Base-by-base conservation (phyloP, 2,888 invertebrate genomes). In the Polyommatus icarus region DNA sequence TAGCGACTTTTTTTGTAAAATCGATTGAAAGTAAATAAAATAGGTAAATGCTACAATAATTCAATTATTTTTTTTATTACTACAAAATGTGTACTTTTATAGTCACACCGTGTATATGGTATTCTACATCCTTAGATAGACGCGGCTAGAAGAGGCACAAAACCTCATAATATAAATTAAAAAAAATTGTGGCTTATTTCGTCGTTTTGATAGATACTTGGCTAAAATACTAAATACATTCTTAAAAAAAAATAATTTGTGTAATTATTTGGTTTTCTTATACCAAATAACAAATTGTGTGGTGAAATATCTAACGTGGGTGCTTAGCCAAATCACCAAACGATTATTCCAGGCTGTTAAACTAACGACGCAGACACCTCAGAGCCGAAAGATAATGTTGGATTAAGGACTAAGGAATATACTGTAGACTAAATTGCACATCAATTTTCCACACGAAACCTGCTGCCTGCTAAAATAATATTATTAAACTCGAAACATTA, bases 211-310 rank as follows among this genome's bases (percentile, higher is more conserved):
- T 46, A 12, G 10, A 46, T 46, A 12, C 10, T 46, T 10, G 10
- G 10, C 46, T 2, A 46, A 2, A 40, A 46, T 54, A 54, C 10
- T 18, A 54, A 54, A 18, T 36, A 54, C 54, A 54, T 54, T 3
- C 3, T 54, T 3, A 54, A 54, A 54, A 54, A 18, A 54, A 54
- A 15, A 0, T 50, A 15, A 0, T 50, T 3, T 3, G 54, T 18
- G 15, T 54, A 15, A 40, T 40, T 40, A 40, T 40, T 40, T 8
- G 36, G 8, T 40, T 7, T 0, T 40, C 8, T 40, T 36, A 12
- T 29, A 12, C 61, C 5, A 24, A 20, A 3, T 67, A 36, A 36
- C 6, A 32, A 67, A 32, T 32, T 84, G 18, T 67, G 15, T 6
- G 5, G 24, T 29, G 6, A 67, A 67, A 67, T 67, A 67, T 24